phyloP scores from a whole-genome alignment of 2,888 invertebrate genomes.

The Meiosimyza platycephala region DNA sequence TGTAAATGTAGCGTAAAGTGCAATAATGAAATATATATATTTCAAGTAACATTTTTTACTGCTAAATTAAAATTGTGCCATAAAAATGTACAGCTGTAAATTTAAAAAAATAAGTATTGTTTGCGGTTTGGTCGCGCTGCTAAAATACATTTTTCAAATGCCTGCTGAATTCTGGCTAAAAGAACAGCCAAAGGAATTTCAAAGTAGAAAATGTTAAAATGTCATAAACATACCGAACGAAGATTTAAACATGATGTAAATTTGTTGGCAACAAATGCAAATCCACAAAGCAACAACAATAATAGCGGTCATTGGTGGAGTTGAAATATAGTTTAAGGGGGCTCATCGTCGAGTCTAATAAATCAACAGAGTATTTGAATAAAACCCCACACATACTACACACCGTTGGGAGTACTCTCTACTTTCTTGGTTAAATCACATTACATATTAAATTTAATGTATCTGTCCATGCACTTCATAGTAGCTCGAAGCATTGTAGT shows the following conservation, averaged over 20 bases:
- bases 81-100: conserved; percentile 10
- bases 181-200: not conserved
- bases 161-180: too few species aligned
- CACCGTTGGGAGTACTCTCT: too few species aligned
- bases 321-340: too few species aligned
- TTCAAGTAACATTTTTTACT: not conserved
- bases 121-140: not conserved
- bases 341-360: too few species aligned
- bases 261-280: conserved; percentile 11
- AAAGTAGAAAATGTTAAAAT: conserved; percentile 11
- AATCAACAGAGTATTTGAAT: too few species aligned
- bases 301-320: not conserved
- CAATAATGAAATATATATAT: not conserved
- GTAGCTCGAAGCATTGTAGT: too few species aligned
- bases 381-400: too few species aligned
- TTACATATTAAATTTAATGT: too few species aligned
- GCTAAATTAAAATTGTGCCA: conserved; percentile 2
- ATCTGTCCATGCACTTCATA: too few species aligned
- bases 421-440: too few species aligned
- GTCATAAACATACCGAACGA: conserved; percentile 20
- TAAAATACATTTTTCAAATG: conserved; percentile 11
- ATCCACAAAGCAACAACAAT: conserved; percentile 5
- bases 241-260: conserved; percentile 16
- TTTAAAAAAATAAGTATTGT: not conserved
- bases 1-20: conserved; percentile 7